Evolutionary conservation across 2,888 invertebrate genomes (phyloP), one percentile per base, ranked within the genome.

Genomic region (Eristalinus sepulchralis): DNA sequence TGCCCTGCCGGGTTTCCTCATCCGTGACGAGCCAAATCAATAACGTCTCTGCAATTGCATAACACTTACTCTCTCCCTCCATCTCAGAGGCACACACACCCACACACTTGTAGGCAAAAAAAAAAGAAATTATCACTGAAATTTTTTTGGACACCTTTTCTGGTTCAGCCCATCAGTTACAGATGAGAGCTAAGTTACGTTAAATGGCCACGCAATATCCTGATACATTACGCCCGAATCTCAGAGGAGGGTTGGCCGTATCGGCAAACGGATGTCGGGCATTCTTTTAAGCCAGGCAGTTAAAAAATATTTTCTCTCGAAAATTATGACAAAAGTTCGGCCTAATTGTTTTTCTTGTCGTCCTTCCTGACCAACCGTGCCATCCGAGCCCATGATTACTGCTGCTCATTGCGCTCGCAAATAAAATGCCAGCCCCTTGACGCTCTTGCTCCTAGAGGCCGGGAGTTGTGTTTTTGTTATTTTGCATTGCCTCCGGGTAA

Each of bases 241-340:
- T 47, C 39, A 1, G n/a, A 4, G 4, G 34, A 34, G 8, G 9
- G 39, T n/a, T 8, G 47, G 17, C 47, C 47, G 2, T 17, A 17
- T 17, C 47, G 17, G 8, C 47, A 31, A 66, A 53, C 31, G 47
- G 27, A 47, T 17, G 47, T 1, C 27, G 9, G 17, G 24, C 24
- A n/a, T 24, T 57, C 39, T 8, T n/a, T 47, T 33, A 67, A 78
- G 62, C 66, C 53, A 20, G 53, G 36, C 36, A 59, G 75, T 75
- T 83, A 64, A 57, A 75, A 39, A 68, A 31, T 34, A 57, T 70
- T 36, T n/a, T 13, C 20, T 39, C 53, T 20, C 24, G 57, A 59
- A 83, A 79, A 79, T 79, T 57, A 79, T 75, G 73, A 70, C 17
- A 31, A 75, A 83, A 83, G 70, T 75, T 83, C 33, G 59, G 27